A percentile compares a stretch with the other conserved stretches of the same genome.
Conservation (phyloP, 1,140 invertebrate genomes). For the Xylocopa sonorina region DNA sequence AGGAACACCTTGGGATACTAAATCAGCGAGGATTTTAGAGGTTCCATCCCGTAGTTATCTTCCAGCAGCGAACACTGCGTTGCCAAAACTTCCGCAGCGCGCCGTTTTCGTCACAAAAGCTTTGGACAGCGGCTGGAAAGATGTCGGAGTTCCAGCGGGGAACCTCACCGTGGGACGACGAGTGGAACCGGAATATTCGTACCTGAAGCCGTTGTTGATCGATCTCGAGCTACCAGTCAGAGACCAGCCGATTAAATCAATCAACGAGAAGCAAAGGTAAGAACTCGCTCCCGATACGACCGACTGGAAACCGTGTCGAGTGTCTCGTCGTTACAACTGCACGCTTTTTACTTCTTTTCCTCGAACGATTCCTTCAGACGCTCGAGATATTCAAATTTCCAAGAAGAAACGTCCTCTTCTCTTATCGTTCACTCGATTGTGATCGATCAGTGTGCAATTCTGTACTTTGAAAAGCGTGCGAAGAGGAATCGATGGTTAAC, state of each 20-base stretch:
- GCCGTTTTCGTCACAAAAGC: conserved; percentile 36
- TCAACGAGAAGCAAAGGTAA: conserved; percentile 24
- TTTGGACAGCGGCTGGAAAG: conserved; percentile 4
- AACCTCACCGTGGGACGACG: not conserved
- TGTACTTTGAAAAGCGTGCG: not conserved
- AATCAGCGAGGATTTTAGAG: conserved; percentile 15
- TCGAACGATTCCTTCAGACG: too few relatives aligned
- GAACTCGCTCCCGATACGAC: not conserved
- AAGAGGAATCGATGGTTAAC: not conserved
- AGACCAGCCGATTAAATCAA: conserved; percentile 18
- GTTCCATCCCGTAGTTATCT: conserved; percentile 36
- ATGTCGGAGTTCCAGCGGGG: not conserved
- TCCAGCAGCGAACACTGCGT: not conserved
- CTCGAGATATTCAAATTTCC: not conserved
- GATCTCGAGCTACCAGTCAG: conserved; percentile 10
- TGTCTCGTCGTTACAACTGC: not conserved
- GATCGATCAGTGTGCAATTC: not conserved
- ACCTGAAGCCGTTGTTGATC: conserved; percentile 28
- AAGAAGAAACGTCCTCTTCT: not conserved
- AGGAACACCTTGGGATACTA: conserved; percentile 19
- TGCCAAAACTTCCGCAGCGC: conserved; percentile 41
- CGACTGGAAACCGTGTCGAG: not conserved
- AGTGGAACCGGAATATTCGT: conserved; percentile 22
- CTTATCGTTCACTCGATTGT: too few relatives aligned
- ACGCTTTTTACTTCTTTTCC: not conserved